Conservation (phyloP, 2,797 vertebrate species). For the Garrulus glandarius region DNA sequence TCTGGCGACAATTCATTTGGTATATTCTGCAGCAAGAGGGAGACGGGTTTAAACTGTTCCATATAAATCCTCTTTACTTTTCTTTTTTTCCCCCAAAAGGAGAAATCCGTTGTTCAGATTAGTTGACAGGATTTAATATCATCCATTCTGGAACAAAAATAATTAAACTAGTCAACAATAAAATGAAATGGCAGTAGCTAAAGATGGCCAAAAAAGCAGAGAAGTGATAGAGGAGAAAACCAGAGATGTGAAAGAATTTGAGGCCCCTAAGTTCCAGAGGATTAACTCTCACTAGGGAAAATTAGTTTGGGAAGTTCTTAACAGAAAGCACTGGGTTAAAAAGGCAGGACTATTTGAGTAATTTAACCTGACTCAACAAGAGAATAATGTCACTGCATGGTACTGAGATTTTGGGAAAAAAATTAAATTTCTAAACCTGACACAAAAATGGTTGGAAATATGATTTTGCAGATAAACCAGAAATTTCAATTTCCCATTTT, state of each 20-base stretch:
- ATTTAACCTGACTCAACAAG: background rate
- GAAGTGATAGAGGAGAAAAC: background rate
- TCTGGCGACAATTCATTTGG: background rate
- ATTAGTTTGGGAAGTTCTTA: background rate
- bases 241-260: background rate
- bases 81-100: rapidly evolving
- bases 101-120: background rate
- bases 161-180: background rate
- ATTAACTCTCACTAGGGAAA: background rate
- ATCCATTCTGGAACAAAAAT: background rate
- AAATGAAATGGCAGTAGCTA: background rate
- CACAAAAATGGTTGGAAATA: background rate
- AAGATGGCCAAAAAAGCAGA: background rate
- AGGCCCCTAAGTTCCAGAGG: background rate
- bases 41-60: background rate
- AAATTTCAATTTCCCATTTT: background rate
- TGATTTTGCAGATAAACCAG: background rate
- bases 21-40: background rate
- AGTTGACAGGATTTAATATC: background rate
- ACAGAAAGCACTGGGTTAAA: background rate
- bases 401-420: background rate
- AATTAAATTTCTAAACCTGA: background rate
- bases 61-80: background rate
- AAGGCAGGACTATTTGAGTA: background rate
- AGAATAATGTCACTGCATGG: background rate